Evolutionary conservation across 2,888 invertebrate species (phyloP), one percentile per base, ranked within the genome.

Genomic region (Notodonta dromedarius): DNA sequence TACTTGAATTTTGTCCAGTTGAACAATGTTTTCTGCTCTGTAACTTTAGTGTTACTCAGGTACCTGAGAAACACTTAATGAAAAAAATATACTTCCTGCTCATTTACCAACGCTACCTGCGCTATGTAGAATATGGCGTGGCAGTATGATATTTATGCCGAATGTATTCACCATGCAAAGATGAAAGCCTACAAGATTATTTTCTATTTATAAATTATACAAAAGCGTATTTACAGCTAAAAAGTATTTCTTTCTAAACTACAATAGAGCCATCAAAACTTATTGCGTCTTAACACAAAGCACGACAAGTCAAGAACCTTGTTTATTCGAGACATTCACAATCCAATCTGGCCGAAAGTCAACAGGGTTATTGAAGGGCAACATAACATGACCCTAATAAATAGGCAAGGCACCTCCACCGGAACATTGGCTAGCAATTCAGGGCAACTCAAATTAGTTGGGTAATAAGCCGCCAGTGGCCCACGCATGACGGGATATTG

Each of bases 371-470:
- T 14, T n/a, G 39, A 54, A 39, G 39, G 54, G 54, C 24, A 13
- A 51, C 14, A 53, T 16, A 53, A 35, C 35, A 53, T 53, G 35
- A 54, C 54, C 54, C 54, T 5, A 39, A 54, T 54, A 54, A 54
- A 39, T 54, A 13, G 39, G 54, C 39, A 14, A 39, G 54, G 13
- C 14, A 54, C 54, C 39, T 54, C 39, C 39, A 35, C 24, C 54
- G 14, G 39, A 54, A 54, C 54, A 54, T 39, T 39, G 12, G 54
- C 5, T 39, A 13, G 14, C 9, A n/a, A 54, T 13, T 39, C 6
- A 39, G 39, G 39, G 54, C 54, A 54, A 54, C 54, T 11, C 54
- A 54, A 54, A 54, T 54, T 54, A 54, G 54, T n/a, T 14, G 54
- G n/a, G 54, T 35, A 54, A 39, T 54, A 54, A 54, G 39, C 39